Base-by-base conservation (phyloP, 2,888 invertebrate genomes). In the Watsonalla cultraria region DNA sequence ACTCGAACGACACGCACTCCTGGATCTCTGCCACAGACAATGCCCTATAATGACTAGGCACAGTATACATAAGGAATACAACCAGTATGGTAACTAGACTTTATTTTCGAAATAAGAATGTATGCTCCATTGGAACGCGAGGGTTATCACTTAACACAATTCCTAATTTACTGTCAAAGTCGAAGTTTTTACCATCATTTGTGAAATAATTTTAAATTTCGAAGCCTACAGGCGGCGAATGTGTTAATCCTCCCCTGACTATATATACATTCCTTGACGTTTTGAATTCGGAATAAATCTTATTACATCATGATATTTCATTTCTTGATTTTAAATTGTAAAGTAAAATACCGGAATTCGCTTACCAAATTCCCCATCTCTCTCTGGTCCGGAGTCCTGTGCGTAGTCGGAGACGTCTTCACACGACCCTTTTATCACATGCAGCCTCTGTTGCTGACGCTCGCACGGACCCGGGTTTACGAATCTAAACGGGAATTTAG, bases 1-100 rank as follows among this genome's bases (percentile, higher is more conserved):
- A 97, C 68, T 94, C 94, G 78, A 96, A 92, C 1, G 94, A 94
- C 52, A 95, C 86, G 78, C 96, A 97, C 42, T 42, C 42, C 11
- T 8, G 9, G 42, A 42, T 42, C 42, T 42, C 42, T 42, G 42
- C 42, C 42, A 42, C 42, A 42, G 0, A 42, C 8, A 42, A 7
- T 42, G 42, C 9, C 24, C 24, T 24, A 24, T 24, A 4, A 1
- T 2, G 24, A 2, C 24, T 24, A 24, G 24, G 24, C 24, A 24
- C 24, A 24, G 2, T 4, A 24, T 24, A 24, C 24, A 24, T 24
- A 24, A 24, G 1, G 2, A 24, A 1, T 24, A 24, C 24, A 24
- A 24, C 2, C 24, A 24, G 24, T 24, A 24, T 24, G 24, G 24
- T 24, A 24, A 24, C 24, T 24, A 24, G 24, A 4, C 4, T 4